phyloP scores from a whole-genome alignment of 2,113 vertebrate species.

The Seriola rivoliana region DNA sequence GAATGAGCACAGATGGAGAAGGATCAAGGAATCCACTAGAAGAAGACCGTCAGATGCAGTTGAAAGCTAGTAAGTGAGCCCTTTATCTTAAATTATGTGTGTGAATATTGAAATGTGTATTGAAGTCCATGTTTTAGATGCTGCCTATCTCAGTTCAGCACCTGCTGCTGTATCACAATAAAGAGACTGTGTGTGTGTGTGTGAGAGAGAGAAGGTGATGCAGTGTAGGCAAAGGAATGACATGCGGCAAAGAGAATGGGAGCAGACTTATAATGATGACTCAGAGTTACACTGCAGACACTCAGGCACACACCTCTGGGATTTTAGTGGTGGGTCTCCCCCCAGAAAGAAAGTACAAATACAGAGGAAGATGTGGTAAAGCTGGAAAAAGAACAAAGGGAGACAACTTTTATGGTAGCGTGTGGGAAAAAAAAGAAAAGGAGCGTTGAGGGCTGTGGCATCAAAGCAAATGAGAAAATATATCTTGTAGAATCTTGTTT shows the following conservation, averaged over 20 bases:
- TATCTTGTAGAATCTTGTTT: neutral
- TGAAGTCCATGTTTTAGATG: neutral
- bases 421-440: neutral
- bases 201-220: neutral
- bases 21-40: neutral
- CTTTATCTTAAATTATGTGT: neutral
- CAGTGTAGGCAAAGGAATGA: conserved; percentile 26
- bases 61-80: neutral
- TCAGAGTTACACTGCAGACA: conserved; percentile 43
- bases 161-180: neutral
- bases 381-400: conserved; percentile 25
- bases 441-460: neutral
- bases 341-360: neutral
- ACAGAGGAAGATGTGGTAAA: neutral
- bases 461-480: neutral
- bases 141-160: neutral
- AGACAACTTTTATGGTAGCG: neutral
- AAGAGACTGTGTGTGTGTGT: neutral
- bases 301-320: conserved; percentile 32
- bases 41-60: neutral
- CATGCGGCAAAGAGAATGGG: conserved; percentile 27
- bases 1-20: neutral
- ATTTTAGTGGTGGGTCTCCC: conserved; percentile 34
- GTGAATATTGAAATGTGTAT: neutral
- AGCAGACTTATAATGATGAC: conserved; percentile 42